Evolutionary conservation across 2,797 vertebrate genomes (phyloP), one percentile per base, ranked within the genome.

Genomic region (Emys orbicularis): DNA sequence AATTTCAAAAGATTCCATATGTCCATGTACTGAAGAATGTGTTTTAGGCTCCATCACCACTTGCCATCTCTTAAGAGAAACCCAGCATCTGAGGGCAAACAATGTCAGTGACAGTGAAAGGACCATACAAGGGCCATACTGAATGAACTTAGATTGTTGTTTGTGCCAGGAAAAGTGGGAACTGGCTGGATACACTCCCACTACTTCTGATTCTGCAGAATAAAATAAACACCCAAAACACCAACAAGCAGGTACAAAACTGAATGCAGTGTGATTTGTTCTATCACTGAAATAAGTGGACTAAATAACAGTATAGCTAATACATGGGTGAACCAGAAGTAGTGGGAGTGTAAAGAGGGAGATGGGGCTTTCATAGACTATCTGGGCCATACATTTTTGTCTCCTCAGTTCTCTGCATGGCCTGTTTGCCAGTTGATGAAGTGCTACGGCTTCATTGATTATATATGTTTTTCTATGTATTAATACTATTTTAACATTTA

Each of bases 91-190:
- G 50, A 85, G 54, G 44, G 25, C 2, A 1, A 7, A 3, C 34
- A 27, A 2, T 12, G 79, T 86, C 57, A 85, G 68, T 21, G 57
- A 84, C 50, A 50, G 83, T 61, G 84, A 95, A 83, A 87, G 89
- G 8, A 7, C 76, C 88, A 41, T 53, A 41, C 83, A 83, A 83
- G 21, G 41, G 53, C 41, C 0, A 0, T 15, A 13, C 27, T 83
- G 25, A 91, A 25, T 4, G 1, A 86, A 92, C 4, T 12, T 53
- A 80, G 27, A 49, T 15, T 29, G 27, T 29, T 77, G 74, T 27
- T 49, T 41, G 10, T 65, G 72, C 29, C 88, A 90, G 87, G 50
- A 85, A 92, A 95, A 87, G 49, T 25, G 41, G 25, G 47, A 54
- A 84, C 85, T 18, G 87, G 80, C 74, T 82, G 13, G 88, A 92